Conservation (phyloP, 2,113 vertebrate species). For the Syngnathus typhle region DNA sequence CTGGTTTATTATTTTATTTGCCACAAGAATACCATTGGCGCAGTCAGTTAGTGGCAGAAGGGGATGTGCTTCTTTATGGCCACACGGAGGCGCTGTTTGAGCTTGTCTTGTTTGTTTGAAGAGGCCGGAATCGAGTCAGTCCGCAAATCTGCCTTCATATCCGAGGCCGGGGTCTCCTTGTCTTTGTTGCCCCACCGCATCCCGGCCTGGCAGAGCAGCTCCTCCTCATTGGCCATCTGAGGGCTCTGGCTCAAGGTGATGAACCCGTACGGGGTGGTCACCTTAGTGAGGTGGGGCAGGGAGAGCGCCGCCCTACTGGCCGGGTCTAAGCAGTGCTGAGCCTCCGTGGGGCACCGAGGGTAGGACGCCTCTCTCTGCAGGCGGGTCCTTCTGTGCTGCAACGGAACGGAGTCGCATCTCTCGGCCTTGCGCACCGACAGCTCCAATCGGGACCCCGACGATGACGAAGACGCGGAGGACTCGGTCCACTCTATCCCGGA, state of each 20-base stretch:
- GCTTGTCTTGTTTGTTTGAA: conserved; percentile 28
- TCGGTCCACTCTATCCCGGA: conserved; percentile 1
- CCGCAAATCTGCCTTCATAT: conserved; percentile 21
- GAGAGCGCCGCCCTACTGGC: conserved; percentile 59
- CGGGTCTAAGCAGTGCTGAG: conserved; percentile 60
- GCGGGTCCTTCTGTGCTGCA: conserved; percentile 11
- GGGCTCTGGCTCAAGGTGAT: conserved; percentile 71
- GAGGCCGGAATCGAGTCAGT: conserved; percentile 5
- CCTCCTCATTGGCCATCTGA: conserved; percentile 72
- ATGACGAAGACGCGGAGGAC: conserved; percentile 12
- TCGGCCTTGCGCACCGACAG: conserved; percentile 7
- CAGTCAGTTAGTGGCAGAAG: conserved; percentile 16
- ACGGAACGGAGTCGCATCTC: conserved; percentile 34
- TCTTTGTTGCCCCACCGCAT: conserved; percentile 30
- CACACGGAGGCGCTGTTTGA: conserved; percentile 46
- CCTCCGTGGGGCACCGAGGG: conserved; percentile 15
- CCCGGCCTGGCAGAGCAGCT: conserved; percentile 61
- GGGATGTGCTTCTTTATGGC: conserved; percentile 58
- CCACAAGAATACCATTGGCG: neutral
- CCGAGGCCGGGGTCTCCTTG: conserved; percentile 14
- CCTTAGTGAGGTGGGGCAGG: conserved; percentile 65
- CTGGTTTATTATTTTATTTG: conserved; percentile 12
- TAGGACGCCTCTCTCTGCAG: conserved; percentile 8
- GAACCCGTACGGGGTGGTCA: conserved; percentile 70
- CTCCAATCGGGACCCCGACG: neutral